Evolutionary conservation across 2,113 vertebrate genomes (phyloP).

Genomic region (Trachemys scripta): DNA sequence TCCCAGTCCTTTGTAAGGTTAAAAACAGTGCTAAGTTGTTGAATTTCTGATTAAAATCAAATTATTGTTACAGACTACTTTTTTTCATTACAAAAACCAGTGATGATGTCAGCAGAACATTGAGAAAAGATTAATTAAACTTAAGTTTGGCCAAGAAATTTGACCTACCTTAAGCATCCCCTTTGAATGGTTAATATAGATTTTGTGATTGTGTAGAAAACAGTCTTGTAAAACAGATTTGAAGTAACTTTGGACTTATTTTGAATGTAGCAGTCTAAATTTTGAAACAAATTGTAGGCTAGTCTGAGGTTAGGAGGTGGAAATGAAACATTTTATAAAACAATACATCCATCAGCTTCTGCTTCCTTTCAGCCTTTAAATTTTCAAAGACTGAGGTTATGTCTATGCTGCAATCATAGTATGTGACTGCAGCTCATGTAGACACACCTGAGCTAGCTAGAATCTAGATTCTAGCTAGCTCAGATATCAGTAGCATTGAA

Average conservation of each 20-base stretch:
- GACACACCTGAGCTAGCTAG: background rate
- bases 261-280: background rate
- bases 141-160: constrained; percentile 34
- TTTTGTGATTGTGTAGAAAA: background rate
- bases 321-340: background rate
- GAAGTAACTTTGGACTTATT: constrained; percentile 23
- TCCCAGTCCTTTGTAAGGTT: constrained; percentile 30
- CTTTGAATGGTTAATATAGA: background rate
- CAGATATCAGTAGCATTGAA: too few relatives aligned
- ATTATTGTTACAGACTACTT: accelerated
- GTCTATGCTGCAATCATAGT: background rate
- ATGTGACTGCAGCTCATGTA: background rate
- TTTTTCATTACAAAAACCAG: constrained; percentile 49
- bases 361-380: background rate
- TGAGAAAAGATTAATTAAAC: background rate
- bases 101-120: constrained; percentile 40
- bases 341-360: accelerated
- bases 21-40: constrained; percentile 41
- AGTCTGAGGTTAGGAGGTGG: accelerated
- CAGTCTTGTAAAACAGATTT: background rate
- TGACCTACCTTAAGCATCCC: background rate
- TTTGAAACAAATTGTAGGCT: background rate
- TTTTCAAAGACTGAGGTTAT: background rate
- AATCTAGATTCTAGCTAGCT: too few relatives aligned
- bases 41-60: constrained; percentile 54